phyloP scores from a whole-genome alignment of 1,140 invertebrate species.

The Temnothorax nylanderi region DNA sequence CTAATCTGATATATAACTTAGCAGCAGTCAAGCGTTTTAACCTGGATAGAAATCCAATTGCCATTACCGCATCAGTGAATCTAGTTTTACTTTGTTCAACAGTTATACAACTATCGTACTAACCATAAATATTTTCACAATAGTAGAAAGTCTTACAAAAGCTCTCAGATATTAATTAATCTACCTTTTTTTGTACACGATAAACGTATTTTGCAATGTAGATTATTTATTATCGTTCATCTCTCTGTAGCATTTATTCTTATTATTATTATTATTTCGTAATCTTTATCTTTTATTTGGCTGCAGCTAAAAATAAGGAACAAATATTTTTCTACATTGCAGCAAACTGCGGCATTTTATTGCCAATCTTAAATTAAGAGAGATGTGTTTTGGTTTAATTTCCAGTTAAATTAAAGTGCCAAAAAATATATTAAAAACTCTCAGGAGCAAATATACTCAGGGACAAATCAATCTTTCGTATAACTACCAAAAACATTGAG shows the following conservation, averaged over 20 bases:
- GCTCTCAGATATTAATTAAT: background rate
- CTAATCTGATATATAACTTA: constrained; percentile 32
- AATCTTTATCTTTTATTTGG: background rate
- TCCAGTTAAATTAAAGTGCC: background rate
- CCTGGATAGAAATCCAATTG: constrained; percentile 28
- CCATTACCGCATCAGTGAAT: background rate
- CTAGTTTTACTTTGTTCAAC: background rate
- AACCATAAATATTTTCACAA: background rate
- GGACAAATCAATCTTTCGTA: background rate
- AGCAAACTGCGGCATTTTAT: background rate
- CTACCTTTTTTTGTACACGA: background rate
- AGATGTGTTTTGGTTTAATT: background rate
- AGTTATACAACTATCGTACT: background rate
- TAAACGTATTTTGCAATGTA: background rate
- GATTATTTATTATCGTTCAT: background rate
- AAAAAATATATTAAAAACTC: background rate
- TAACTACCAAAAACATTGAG: constrained; percentile 28
- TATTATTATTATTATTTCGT: background rate
- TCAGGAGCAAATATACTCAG: background rate
- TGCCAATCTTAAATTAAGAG: background rate
- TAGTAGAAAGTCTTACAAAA: background rate
- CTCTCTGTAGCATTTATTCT: background rate
- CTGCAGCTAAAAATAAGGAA: background rate
- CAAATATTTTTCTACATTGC: background rate
- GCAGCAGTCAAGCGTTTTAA: constrained; percentile 7